phyloP scores from a whole-genome alignment of 2,797 vertebrate genomes.

The Natrix natrix region DNA sequence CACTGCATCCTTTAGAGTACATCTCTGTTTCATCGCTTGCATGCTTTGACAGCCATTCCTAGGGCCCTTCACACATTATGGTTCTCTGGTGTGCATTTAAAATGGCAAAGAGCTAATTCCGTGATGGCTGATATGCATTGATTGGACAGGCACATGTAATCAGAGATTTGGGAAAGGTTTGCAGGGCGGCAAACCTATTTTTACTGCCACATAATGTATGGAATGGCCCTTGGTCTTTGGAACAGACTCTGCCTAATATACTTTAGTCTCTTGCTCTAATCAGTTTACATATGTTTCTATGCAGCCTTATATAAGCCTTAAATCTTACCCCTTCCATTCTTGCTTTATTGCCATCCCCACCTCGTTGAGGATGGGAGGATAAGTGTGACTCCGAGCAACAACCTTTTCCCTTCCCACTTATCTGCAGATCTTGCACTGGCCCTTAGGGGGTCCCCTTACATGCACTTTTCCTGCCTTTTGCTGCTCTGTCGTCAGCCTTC shows the following conservation, averaged over 20 bases:
- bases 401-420: neutral
- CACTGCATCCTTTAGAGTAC: neutral
- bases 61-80: neutral
- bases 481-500: conserved; percentile 58
- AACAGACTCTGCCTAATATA: neutral
- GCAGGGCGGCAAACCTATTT: neutral
- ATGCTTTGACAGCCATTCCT: neutral
- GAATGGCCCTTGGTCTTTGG: neutral
- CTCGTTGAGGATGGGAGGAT: neutral
- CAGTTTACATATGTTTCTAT: conserved; percentile 62
- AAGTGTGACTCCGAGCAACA: neutral
- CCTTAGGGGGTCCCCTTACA: conserved; percentile 12
- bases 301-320: conserved; percentile 73
- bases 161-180: neutral
- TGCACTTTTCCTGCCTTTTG: conserved; percentile 43
- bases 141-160: neutral
- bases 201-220: neutral
- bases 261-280: neutral
- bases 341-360: neutral
- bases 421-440: conserved; percentile 23
- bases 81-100: neutral
- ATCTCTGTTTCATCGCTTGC: neutral
- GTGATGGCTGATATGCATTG: neutral
- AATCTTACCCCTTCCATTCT: conserved; percentile 38
- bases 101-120: neutral